Evolutionary conservation across 2,888 invertebrate species (phyloP).

Genomic region (Ectemnius lituratus): DNA sequence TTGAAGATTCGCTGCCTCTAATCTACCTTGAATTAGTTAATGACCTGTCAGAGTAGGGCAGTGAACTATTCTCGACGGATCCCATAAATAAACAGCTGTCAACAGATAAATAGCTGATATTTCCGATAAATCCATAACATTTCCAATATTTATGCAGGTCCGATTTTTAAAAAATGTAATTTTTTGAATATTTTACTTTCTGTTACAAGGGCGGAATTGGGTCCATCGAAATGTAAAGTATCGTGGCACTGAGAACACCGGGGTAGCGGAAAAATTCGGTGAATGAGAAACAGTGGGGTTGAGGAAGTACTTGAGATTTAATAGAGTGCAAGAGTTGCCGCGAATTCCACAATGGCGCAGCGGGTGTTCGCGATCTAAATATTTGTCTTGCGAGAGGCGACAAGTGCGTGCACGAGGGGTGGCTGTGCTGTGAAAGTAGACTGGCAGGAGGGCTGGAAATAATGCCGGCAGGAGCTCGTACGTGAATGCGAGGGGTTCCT

Average conservation of each 20-base stretch:
- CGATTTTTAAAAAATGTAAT: too few relatives aligned
- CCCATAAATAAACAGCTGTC: too few relatives aligned
- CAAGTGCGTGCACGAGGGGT: slow-evolving; percentile 43
- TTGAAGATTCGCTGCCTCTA: slow-evolving; percentile 23
- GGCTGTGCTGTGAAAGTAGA: slow-evolving; percentile 34
- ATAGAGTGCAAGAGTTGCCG: slow-evolving; percentile 54
- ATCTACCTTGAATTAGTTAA: slow-evolving; percentile 15
- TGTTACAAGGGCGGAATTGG: too few relatives aligned
- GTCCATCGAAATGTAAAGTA: neutral
- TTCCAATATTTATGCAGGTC: too few relatives aligned
- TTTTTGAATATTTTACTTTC: too few relatives aligned
- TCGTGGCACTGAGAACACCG: too few relatives aligned
- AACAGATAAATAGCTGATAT: too few relatives aligned
- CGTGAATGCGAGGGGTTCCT: slow-evolving; percentile 35
- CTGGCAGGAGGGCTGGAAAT: slow-evolving; percentile 48
- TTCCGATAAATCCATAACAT: too few relatives aligned
- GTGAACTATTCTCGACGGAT: neutral
- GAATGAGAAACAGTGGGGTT: slow-evolving; percentile 1
- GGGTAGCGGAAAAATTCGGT: slow-evolving; percentile 14
- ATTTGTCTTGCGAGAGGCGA: slow-evolving; percentile 68
- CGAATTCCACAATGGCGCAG: slow-evolving; percentile 67
- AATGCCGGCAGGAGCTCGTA: slow-evolving; percentile 43
- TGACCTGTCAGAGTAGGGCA: neutral
- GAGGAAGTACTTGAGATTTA: slow-evolving; percentile 43
- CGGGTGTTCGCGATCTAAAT: slow-evolving; percentile 73